Evolutionary conservation across 2,797 vertebrate species (phyloP).

Genomic region (Coilia nasus): DNA sequence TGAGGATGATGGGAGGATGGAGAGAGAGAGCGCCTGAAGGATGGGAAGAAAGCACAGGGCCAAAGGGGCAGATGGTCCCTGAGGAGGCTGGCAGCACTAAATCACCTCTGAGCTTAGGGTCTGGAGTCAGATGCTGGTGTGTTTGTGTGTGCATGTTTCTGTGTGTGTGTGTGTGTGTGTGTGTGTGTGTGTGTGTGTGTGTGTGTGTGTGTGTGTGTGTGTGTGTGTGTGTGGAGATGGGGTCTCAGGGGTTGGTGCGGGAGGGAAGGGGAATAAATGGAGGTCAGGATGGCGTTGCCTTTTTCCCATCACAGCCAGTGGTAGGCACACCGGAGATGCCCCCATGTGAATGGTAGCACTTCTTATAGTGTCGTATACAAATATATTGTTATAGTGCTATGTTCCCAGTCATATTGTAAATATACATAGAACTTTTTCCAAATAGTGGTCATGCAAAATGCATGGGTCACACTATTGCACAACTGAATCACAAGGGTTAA

Average conservation of each 20-base stretch:
- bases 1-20: not conserved
- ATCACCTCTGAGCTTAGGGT: conserved; percentile 43
- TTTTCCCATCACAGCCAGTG: conserved; percentile 1
- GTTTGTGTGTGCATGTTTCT: conserved; percentile 2
- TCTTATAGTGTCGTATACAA: too few species aligned
- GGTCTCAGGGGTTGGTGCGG: too few species aligned
- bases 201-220: not conserved
- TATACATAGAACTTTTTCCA: not conserved
- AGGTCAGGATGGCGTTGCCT: not conserved
- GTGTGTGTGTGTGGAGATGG: not conserved
- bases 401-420: not conserved
- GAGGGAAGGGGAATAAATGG: not conserved
- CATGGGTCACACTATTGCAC: not conserved
- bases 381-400: not conserved
- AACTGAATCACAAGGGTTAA: not conserved
- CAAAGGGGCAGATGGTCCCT: not conserved
- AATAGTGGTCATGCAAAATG: not conserved
- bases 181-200: not conserved
- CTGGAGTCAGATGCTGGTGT: not conserved
- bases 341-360: not conserved
- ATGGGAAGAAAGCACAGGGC: not conserved
- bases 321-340: not conserved
- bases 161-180: not conserved
- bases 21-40: not conserved
- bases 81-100: conserved; percentile 43